Conservation (phyloP, 2,113 vertebrate genomes). For the Nothocercus nigrocapillus region DNA sequence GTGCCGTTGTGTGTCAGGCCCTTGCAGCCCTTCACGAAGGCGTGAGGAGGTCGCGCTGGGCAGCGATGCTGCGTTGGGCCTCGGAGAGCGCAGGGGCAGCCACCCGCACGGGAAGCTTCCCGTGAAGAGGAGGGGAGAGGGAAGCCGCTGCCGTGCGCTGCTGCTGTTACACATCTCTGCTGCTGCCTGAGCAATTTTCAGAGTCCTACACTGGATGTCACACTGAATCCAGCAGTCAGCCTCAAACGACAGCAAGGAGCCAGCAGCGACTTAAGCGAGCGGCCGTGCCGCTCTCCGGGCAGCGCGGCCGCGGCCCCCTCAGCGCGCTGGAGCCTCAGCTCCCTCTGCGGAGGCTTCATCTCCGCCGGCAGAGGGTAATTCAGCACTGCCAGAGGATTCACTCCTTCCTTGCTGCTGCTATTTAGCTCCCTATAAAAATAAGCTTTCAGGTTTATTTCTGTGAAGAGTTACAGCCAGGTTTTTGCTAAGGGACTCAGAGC, state of each 20-base stretch:
- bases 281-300: too few species aligned
- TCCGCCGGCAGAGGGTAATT: constrained; percentile 26
- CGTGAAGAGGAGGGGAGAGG: not conserved
- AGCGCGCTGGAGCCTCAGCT: too few species aligned
- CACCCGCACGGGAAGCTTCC: not conserved
- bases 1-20: not conserved
- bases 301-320: too few species aligned
- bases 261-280: not conserved
- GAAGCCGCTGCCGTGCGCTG: not conserved
- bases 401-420: not conserved
- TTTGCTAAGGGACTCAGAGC: not conserved
- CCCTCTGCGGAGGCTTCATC: not conserved
- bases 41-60: not conserved
- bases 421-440: not conserved
- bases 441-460: not conserved
- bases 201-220: not conserved
- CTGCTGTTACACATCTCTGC: not conserved
- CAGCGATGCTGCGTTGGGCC: not conserved
- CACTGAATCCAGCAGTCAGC: not conserved
- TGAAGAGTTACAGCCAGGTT: not conserved
- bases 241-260: not conserved
- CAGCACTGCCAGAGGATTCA: not conserved
- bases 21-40: not conserved
- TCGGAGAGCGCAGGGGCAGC: not conserved
- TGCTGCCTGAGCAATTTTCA: not conserved